Evolutionary conservation across 2,113 vertebrate genomes (phyloP), one percentile per base, ranked within the genome.

Genomic region (Tetrao urogallus): DNA sequence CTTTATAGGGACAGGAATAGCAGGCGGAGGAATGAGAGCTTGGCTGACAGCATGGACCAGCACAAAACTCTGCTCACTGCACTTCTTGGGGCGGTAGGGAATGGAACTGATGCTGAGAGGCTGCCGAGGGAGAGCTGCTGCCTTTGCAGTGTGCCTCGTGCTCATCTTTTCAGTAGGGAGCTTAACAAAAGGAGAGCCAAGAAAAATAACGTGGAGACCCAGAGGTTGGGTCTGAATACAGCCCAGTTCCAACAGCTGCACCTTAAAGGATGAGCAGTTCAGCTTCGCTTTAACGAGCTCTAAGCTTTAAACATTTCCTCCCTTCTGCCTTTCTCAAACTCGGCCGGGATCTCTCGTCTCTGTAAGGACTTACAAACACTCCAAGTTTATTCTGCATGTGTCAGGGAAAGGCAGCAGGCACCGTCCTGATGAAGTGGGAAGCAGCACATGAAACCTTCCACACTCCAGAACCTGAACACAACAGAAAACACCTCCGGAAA

Each of bases 401-500:
- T 82, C 91, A 67, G 73, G 78, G 60, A 50, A 57, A 80, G 86
- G 86, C 86, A 58, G 82, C 36, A 72, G 78, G 82, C 70, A 60
- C 36, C 48, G 45, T 12, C n/a, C 78, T 21, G 87, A 48, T 52
- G 89, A 92, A 90, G 73, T 69, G 91, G 91, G 69, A 86, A 93
- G 28, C 5, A 76, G 69, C 64, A n/a, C 5, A 7, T 47, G 30
- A 66, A 79, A n/a, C 10, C 69, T 74, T 72, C 50, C 70, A 17
- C 64, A 27, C 64, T 48, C 60, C 83, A 90, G 89, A 88, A 80
- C 60, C 71, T 74, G 72, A 32, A 50, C 73, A 50, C 47, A 40
- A 52, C 76, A 63, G 22, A 57, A 57, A 77, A 72, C 42, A 45
- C 20, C 30, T 43, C 71, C 30, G 67, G 83, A 56, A 66, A 88